A percentile compares a stretch with the other conserved stretches of the same genome.
These are phyloP conservation scores for Vimba vimba DNA, from an alignment of 2,113 vertebrate species.

Conservation along the genomic window DNA sequence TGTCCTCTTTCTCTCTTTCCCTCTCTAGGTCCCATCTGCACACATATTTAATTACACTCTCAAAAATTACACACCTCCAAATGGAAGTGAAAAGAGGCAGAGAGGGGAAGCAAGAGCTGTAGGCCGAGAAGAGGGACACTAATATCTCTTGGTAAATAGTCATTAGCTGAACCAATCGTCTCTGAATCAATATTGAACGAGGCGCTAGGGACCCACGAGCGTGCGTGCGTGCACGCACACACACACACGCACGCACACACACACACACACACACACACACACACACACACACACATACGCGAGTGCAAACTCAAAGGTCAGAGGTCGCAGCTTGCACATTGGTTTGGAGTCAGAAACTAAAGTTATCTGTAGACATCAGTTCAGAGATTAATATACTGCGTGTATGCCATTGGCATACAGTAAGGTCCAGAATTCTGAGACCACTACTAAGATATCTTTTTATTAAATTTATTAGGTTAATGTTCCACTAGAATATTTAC, in stretches of 20 bases:
- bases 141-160: conserved; percentile 81
- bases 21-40: conserved; percentile 55
- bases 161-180: conserved; percentile 77
- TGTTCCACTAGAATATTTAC: no score
- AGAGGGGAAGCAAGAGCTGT: not conserved
- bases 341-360: conserved; percentile 14
- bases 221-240: conserved; percentile 16
- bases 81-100: conserved; percentile 56
- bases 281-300: conserved; percentile 7
- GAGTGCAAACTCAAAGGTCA: conserved; percentile 27
- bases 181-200: conserved; percentile 69
- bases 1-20: not conserved
- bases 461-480: not conserved
- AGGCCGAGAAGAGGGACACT: conserved; percentile 16
- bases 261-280: no score
- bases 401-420: not conserved
- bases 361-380: not conserved
- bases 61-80: conserved; percentile 64
- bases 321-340: conserved; percentile 18
- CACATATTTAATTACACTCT: conserved; percentile 72
- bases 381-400: conserved; percentile 34
- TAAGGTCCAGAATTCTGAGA: not conserved
- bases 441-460: not conserved
- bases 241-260: conserved; percentile 23
- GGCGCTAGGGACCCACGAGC: conserved; percentile 31